These are phyloP conservation scores for Ichneumoninae sp. DNA, from an alignment of 2,888 invertebrate species.

Conservation along the genomic window DNA sequence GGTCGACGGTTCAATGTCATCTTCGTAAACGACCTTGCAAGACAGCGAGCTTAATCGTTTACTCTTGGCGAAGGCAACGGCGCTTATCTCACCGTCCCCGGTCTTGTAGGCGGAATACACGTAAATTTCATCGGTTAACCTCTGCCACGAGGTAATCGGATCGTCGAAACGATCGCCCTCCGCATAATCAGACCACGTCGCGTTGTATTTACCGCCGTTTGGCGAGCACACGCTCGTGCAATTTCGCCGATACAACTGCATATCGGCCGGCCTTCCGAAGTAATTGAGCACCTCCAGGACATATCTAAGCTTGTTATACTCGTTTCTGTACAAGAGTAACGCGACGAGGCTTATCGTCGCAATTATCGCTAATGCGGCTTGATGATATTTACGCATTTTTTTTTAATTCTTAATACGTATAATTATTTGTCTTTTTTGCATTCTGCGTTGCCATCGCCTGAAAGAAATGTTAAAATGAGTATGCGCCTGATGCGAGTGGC, in stretches of 20 bases:
- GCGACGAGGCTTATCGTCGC: conserved; percentile 90
- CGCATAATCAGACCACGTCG: conserved; percentile 66
- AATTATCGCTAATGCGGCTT: conserved; percentile 89
- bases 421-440: neutral
- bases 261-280: conserved; percentile 88
- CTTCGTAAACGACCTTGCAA: conserved; percentile 89
- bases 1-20: conserved; percentile 86
- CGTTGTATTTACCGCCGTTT: conserved; percentile 49
- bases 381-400: conserved; percentile 94
- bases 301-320: conserved; percentile 93
- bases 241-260: conserved; percentile 85
- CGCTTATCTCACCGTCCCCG: conserved; percentile 86
- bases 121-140: conserved; percentile 87
- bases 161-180: conserved; percentile 85
- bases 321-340: conserved; percentile 93
- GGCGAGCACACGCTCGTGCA: conserved; percentile 76
- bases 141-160: conserved; percentile 88
- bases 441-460: neutral
- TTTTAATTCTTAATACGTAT: neutral
- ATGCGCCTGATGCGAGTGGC: too few relatives aligned
- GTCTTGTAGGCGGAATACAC: conserved; percentile 89
- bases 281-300: conserved; percentile 94
- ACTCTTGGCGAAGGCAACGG: conserved; percentile 88
- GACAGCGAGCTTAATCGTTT: conserved; percentile 85
- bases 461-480: neutral